Evolutionary conservation across 2,113 vertebrate genomes (phyloP).

Genomic region (Eupsittula cactorum): DNA sequence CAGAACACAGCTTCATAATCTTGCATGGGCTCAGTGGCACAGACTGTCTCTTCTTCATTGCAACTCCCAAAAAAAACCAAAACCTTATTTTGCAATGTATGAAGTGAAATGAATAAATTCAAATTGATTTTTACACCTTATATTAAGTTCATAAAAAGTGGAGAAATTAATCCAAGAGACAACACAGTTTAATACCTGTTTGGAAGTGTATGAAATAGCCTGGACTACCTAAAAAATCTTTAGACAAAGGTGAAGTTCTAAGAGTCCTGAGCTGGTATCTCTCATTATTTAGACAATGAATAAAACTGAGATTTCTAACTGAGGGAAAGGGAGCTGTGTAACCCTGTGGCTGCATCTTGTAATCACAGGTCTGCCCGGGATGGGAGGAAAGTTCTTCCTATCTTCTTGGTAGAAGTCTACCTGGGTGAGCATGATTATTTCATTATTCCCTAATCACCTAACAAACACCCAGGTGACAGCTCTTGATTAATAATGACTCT

Average conservation of each 20-base stretch:
- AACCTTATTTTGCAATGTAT: neutral
- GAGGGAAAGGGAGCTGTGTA: neutral
- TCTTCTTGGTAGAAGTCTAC: neutral
- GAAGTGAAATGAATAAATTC: neutral
- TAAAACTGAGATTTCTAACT: neutral
- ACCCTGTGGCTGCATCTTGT: neutral
- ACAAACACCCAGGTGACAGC: neutral
- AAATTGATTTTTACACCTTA: neutral
- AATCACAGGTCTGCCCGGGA: accelerated
- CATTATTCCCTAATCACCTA: neutral
- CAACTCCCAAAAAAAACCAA: neutral
- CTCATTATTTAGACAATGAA: neutral
- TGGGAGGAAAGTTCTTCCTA: neutral
- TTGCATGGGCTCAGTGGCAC: neutral
- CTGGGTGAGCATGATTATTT: neutral
- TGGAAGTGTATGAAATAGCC: neutral
- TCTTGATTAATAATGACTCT: neutral
- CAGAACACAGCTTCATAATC: neutral
- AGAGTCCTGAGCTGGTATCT: neutral
- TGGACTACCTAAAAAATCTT: neutral
- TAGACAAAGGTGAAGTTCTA: neutral
- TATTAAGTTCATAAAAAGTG: neutral
- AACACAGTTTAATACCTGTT: neutral
- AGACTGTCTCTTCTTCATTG: neutral
- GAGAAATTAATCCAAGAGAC: neutral